Percentiles rank a stretch among this genome's conserved stretches.
Conservation (phyloP, 2,113 vertebrate genomes). For the Phrynosoma blainvillii region DNA sequence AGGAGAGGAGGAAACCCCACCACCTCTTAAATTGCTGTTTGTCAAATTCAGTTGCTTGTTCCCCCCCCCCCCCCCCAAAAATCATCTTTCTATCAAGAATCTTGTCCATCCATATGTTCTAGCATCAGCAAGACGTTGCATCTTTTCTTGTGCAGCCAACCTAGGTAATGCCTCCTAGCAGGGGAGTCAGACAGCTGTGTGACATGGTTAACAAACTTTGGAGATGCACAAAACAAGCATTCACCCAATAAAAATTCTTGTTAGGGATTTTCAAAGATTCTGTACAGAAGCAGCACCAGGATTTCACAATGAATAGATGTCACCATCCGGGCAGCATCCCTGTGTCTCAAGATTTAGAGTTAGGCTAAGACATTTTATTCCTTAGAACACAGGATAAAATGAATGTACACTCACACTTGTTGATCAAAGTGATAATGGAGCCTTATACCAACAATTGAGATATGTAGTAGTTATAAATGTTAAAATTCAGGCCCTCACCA, state of each 20-base stretch:
- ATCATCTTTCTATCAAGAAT: neutral
- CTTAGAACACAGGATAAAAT: too few species aligned
- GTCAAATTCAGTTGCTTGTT: neutral
- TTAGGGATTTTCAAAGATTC: neutral
- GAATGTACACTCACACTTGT: too few species aligned
- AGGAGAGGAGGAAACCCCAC: too few species aligned
- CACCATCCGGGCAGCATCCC: too few species aligned
- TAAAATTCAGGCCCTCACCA: too few species aligned
- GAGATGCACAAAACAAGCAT: neutral
- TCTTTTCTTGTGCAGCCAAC: neutral
- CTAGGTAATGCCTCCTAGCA: neutral
- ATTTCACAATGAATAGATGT: too few species aligned
- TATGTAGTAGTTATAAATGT: too few species aligned
- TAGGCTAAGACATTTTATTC: too few species aligned
- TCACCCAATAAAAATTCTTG: neutral
- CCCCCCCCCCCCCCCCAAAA: neutral
- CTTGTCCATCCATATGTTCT: neutral
- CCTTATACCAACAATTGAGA: too few species aligned
- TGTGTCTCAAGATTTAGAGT: too few species aligned
- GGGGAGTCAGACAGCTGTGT: neutral
- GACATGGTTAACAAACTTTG: constrained; percentile 4
- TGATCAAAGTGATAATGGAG: too few species aligned
- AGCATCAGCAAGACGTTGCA: neutral
- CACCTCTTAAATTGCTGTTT: neutral
- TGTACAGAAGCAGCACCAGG: too few species aligned